Evolutionary conservation across 2,113 vertebrate species (phyloP).

Genomic region (Probosciger aterrimus): DNA sequence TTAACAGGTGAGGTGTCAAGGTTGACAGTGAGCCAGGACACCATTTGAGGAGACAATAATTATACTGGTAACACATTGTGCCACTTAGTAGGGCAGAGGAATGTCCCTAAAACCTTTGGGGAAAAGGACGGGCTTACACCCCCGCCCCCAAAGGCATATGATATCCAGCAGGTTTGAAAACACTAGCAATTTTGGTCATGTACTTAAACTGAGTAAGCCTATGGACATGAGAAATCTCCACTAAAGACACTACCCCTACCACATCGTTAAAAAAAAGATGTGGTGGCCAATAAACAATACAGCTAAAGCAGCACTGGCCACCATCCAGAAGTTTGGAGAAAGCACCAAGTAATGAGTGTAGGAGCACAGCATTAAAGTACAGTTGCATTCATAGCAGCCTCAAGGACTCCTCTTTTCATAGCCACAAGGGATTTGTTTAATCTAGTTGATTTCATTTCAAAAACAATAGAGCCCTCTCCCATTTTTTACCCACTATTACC

Average conservation of each 20-base stretch:
- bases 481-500: background rate
- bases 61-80: background rate
- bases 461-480: background rate
- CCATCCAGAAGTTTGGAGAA: background rate
- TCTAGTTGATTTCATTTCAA: background rate
- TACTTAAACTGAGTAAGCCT: background rate
- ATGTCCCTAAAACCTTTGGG: background rate
- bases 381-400: background rate
- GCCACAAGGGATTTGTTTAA: background rate
- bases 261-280: background rate
- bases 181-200: background rate
- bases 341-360: background rate
- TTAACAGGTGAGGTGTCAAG: background rate
- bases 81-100: background rate
- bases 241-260: background rate
- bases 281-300: background rate
- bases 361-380: background rate
- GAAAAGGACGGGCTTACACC: background rate
- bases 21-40: background rate
- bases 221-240: background rate
- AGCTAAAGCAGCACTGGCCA: background rate
- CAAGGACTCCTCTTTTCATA: background rate
- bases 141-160: background rate
- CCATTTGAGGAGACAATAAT: background rate
- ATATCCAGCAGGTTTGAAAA: background rate